Conservation (phyloP, 30 jellyfish, hydroid and myxozoan species). For the Hydra vulgaris region DNA sequence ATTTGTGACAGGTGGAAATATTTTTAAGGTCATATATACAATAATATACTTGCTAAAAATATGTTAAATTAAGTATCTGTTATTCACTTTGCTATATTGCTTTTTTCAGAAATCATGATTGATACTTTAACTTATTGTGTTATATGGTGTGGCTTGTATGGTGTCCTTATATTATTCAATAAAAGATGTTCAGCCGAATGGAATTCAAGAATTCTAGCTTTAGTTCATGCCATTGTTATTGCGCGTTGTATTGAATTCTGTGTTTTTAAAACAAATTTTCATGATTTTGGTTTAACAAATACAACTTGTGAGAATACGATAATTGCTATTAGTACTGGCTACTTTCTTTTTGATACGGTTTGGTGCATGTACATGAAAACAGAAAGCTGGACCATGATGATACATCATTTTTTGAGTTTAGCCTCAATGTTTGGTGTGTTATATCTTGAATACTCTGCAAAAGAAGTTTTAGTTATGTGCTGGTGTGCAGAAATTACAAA, state of each 20-base stretch:
- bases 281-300: constrained; percentile 51
- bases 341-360: constrained; percentile 54
- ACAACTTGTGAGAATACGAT: constrained; percentile 33
- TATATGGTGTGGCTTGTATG: constrained; percentile 16
- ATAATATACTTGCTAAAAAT: no score
- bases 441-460: constrained; percentile 51
- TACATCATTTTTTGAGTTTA: constrained; percentile 76
- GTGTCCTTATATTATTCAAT: background rate
- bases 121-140: background rate
- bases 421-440: constrained; percentile 48
- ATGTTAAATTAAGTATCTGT: no score
- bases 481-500: constrained; percentile 91
- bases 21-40: no score
- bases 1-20: no score
- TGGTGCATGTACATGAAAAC: constrained; percentile 78
- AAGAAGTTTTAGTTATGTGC: constrained; percentile 51
- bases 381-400: constrained; percentile 57
- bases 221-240: constrained; percentile 57
- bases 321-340: constrained; percentile 50
- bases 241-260: constrained; percentile 29
- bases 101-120: background rate
- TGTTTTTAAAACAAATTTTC: background rate
- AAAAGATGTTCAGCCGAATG: constrained; percentile 37
- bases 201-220: constrained; percentile 66
- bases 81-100: no score